Conservation (phyloP, 2,113 vertebrate species). For the Sylvilagus bachmani region DNA sequence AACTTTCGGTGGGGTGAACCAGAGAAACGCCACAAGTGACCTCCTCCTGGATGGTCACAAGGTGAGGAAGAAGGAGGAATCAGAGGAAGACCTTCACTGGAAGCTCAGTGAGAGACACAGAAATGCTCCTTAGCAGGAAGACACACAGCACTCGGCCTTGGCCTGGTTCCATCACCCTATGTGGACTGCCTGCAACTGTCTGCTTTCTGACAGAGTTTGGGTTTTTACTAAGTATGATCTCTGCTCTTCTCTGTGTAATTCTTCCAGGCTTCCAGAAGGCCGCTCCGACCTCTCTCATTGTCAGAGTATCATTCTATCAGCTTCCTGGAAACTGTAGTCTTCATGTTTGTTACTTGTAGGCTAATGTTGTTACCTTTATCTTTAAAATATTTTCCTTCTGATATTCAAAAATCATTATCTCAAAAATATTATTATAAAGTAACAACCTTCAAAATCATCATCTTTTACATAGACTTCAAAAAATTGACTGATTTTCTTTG, state of each 20-base stretch:
- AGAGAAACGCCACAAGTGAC: background rate
- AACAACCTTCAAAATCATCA: slow-evolving; percentile 12
- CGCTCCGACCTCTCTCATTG: background rate
- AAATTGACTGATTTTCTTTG: background rate
- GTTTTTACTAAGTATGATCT: background rate
- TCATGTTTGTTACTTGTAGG: slow-evolving; percentile 37
- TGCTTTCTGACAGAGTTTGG: background rate
- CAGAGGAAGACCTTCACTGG: background rate
- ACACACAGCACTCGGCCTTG: background rate
- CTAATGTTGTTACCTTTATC: background rate
- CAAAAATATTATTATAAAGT: slow-evolving; percentile 19
- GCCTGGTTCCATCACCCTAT: background rate
- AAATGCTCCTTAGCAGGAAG: background rate
- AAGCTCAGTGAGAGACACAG: background rate
- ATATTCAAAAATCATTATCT: background rate
- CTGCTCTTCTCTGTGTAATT: background rate
- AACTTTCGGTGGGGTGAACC: background rate
- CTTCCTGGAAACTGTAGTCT: background rate
- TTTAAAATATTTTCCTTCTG: background rate
- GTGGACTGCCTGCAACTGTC: background rate
- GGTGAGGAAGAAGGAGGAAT: background rate
- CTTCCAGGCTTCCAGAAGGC: background rate
- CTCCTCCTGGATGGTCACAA: background rate
- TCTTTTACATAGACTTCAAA: slow-evolving; percentile 32
- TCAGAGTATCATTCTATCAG: background rate